A percentile compares a stretch with the other conserved stretches of the same genome.
phyloP scores from a whole-genome alignment of 2,113 vertebrate species.

The Pseudorhombus dupliciocellatus region DNA sequence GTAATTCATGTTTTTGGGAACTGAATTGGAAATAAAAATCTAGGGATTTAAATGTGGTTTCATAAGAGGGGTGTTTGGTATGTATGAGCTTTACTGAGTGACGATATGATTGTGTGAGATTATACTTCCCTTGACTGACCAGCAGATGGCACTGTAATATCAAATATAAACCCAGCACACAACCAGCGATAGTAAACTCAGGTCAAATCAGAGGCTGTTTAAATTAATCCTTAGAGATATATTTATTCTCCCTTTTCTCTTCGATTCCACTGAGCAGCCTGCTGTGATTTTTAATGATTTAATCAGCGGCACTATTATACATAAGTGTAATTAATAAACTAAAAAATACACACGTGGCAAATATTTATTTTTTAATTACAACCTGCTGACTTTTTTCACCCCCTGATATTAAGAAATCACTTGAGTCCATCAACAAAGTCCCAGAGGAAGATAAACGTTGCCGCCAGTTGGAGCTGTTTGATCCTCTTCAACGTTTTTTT shows the following conservation, averaged over 20 bases:
- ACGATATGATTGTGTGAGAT: background rate
- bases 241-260: background rate
- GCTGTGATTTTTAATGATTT: conserved; percentile 46
- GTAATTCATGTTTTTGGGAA: no score
- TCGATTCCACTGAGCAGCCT: conserved; percentile 11
- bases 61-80: no score
- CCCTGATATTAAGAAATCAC: conserved; percentile 26
- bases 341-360: conserved; percentile 25
- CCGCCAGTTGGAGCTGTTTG: conserved; percentile 26
- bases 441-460: conserved; percentile 39
- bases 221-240: conserved; percentile 10
- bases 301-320: conserved; percentile 51
- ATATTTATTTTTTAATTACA: conserved; percentile 53
- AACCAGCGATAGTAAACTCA: background rate
- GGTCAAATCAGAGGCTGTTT: conserved; percentile 3
- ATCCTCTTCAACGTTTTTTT: conserved; percentile 17
- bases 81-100: no score
- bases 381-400: conserved; percentile 47
- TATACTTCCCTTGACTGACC: conserved; percentile 30
- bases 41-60: no score
- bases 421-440: conserved; percentile 24
- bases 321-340: conserved; percentile 39
- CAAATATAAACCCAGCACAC: conserved; percentile 5
- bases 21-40: no score
- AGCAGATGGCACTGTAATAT: conserved; percentile 61